A percentile compares a stretch with the other conserved stretches of the same genome.
These are phyloP conservation scores for Sycobia sp. DNA, from an alignment of 1,140 invertebrate species.

Conservation along the genomic window DNA sequence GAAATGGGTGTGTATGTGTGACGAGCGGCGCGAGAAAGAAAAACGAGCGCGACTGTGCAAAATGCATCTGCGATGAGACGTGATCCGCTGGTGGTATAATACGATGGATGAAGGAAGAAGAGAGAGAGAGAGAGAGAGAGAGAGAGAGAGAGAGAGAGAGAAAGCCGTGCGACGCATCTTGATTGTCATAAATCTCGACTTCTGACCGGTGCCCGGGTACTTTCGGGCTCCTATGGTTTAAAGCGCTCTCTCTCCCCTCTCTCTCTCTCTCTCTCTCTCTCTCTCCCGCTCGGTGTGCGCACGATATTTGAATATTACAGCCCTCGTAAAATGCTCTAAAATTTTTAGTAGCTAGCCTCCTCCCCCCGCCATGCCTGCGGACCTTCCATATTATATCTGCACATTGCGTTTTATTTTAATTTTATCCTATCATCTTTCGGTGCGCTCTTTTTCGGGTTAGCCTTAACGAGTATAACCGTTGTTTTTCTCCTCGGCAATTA, in stretches of 20 bases:
- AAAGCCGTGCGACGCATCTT: slow-evolving; percentile 10
- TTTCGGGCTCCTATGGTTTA: too few species aligned
- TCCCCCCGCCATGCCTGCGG: too few species aligned
- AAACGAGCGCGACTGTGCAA: slow-evolving; percentile 13
- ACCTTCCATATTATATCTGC: too few species aligned
- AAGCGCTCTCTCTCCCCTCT: too few species aligned
- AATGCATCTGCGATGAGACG: slow-evolving; percentile 7
- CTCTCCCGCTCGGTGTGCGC: background rate
- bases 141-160: too few species aligned
- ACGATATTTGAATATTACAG: slow-evolving; percentile 13
- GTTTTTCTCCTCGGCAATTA: too few species aligned
- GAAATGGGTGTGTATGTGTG: too few species aligned
- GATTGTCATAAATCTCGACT: slow-evolving; percentile 33
- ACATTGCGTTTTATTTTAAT: slow-evolving; percentile 16
- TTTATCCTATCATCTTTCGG: slow-evolving; percentile 32
- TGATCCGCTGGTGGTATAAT: background rate
- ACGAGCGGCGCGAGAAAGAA: slow-evolving; percentile 9
- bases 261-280: too few species aligned
- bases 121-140: background rate
- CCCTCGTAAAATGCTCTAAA: slow-evolving; percentile 8
- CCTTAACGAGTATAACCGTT: too few species aligned
- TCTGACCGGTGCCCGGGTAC: slow-evolving; percentile 1
- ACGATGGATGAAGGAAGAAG: too few species aligned
- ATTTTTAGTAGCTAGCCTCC: slow-evolving; percentile 16
- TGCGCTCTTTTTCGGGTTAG: background rate